phyloP scores from a whole-genome alignment of 2,797 vertebrate species.

The Coendou prehensilis region DNA sequence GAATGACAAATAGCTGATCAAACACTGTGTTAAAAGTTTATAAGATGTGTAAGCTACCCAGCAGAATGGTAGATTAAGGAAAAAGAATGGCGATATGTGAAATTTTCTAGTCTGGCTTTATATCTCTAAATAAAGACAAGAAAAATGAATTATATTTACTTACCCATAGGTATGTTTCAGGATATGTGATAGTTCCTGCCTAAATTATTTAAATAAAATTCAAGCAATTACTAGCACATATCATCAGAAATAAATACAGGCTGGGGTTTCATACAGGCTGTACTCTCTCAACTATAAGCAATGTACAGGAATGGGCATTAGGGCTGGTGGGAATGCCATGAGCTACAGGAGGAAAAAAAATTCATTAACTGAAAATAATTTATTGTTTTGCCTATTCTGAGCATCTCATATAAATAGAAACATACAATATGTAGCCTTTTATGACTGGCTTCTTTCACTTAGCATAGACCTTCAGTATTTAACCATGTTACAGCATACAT shows the following conservation, averaged over 20 bases:
- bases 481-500: not conserved
- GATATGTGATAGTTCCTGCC: not conserved
- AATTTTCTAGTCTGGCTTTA: not conserved
- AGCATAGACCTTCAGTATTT: constrained; percentile 25
- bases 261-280: not conserved
- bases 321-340: not conserved
- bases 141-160: constrained; percentile 1
- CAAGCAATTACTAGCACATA: not conserved
- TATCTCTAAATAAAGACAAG: not conserved
- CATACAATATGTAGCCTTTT: not conserved
- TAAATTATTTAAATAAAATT: constrained; percentile 38
- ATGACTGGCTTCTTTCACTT: constrained; percentile 34
- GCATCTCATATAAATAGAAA: not conserved
- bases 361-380: not conserved
- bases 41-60: not conserved
- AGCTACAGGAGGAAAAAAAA: not conserved
- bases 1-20: not conserved
- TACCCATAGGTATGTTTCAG: not conserved
- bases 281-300: constrained; percentile 7
- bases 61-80: not conserved
- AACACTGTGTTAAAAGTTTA: not conserved
- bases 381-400: constrained; percentile 4
- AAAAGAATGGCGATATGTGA: not conserved
- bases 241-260: not conserved
- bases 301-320: not conserved